Evolutionary conservation across 1,140 invertebrate species (phyloP).

Genomic region (Eufriesea mexicana): DNA sequence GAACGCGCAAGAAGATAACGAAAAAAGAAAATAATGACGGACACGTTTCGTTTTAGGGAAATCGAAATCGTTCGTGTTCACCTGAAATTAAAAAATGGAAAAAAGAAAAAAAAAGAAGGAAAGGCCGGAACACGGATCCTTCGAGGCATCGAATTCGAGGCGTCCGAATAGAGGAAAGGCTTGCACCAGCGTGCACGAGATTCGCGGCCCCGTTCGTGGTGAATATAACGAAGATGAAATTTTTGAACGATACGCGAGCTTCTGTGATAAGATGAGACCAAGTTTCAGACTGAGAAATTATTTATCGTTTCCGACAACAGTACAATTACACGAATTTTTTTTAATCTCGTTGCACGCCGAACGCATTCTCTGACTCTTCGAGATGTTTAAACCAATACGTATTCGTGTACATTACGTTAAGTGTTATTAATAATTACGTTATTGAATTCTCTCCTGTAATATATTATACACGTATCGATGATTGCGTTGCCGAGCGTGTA

Average conservation of each 20-base stretch:
- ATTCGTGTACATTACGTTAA: slow-evolving; percentile 75
- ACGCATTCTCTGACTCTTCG: slow-evolving; percentile 45
- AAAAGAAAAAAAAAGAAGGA: not conserved
- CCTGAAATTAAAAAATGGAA: not conserved
- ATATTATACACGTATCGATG: slow-evolving; percentile 66
- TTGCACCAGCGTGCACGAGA: slow-evolving; percentile 38
- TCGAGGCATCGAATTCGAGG: slow-evolving; percentile 26
- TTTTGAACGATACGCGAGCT: not conserved
- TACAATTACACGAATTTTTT: slow-evolving; percentile 26
- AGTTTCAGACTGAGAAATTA: slow-evolving; percentile 12
- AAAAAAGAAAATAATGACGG: not conserved
- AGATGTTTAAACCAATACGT: slow-evolving; percentile 61
- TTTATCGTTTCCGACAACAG: not conserved
- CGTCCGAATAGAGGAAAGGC: not conserved
- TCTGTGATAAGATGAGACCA: slow-evolving; percentile 38
- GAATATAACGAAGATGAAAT: not conserved
- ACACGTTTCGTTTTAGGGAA: slow-evolving; percentile 15
- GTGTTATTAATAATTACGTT: slow-evolving; percentile 74
- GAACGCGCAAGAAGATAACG: not conserved
- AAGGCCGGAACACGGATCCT: not conserved
- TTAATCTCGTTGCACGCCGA: slow-evolving; percentile 36
- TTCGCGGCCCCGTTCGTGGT: slow-evolving; percentile 23
- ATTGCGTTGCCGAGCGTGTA: slow-evolving; percentile 15
- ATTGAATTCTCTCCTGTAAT: slow-evolving; percentile 70
- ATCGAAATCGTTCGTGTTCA: slow-evolving; percentile 30